Conservation (phyloP, 2,888 invertebrate genomes). For the Chalcis sispes region DNA sequence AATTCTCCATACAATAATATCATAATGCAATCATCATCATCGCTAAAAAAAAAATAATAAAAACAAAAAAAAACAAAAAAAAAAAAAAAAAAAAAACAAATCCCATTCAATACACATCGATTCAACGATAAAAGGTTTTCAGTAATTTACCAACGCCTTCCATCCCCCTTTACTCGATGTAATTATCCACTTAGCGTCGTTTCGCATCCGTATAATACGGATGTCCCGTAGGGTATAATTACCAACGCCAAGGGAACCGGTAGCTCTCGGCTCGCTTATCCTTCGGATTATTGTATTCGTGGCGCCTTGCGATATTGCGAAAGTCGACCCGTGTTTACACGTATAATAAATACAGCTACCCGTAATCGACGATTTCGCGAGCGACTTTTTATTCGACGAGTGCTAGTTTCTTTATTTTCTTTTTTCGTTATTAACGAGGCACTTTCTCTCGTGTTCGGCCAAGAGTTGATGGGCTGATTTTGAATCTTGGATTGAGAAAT, state of each 20-base stretch:
- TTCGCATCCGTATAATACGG: not conserved
- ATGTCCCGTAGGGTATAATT: not conserved
- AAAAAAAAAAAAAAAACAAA: not conserved
- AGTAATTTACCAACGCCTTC: not conserved
- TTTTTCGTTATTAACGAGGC: constrained; percentile 22
- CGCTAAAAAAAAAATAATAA: not conserved
- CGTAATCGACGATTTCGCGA: not conserved
- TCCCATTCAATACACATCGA: not conserved
- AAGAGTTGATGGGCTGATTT: too few species aligned
- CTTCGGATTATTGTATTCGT: not conserved
- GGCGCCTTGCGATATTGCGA: constrained; percentile 2
- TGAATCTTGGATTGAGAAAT: too few species aligned
- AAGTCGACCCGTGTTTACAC: too few species aligned
- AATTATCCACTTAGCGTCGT: constrained; percentile 10
- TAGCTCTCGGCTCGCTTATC: not conserved
- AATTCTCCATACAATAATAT: too few species aligned
- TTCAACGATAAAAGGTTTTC: not conserved
- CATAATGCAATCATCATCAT: too few species aligned
- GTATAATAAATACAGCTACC: too few species aligned
- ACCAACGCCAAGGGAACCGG: not conserved
- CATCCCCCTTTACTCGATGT: not conserved
- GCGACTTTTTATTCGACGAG: not conserved
- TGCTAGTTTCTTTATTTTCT: not conserved
- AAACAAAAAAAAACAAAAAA: not conserved
- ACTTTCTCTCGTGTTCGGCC: not conserved